phyloP scores from a whole-genome alignment of 35 echinoderm and acorn worm genomes.

The Apostichopus parvimensis region DNA sequence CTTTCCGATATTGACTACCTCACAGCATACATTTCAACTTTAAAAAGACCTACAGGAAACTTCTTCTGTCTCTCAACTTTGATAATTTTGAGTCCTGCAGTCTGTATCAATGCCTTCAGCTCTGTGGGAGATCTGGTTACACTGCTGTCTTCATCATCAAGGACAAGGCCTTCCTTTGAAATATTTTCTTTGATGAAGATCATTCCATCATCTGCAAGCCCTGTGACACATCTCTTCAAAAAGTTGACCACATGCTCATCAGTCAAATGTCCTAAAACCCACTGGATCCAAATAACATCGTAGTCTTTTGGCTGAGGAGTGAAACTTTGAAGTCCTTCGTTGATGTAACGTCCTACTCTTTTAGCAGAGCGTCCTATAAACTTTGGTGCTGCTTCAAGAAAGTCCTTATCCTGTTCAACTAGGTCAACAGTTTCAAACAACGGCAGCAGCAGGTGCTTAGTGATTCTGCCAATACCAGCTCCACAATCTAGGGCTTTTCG shows the following conservation, averaged over 20 bases:
- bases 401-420: conserved; percentile 82
- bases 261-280: conserved; percentile 89
- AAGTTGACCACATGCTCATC: conserved; percentile 88
- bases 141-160: conserved; percentile 96
- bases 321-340: conserved; percentile 81
- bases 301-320: conserved; percentile 71
- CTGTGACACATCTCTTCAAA: conserved; percentile 75
- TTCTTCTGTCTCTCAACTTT: conserved; percentile 78
- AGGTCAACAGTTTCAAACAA: conserved; percentile 85
- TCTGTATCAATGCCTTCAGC: conserved; percentile 68
- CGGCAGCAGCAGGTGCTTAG: conserved; percentile 84
- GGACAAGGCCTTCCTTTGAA: conserved; percentile 64
- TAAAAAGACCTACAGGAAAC: conserved; percentile 78
- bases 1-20: conserved; percentile 55
- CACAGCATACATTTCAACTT: conserved; percentile 86
- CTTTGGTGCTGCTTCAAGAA: conserved; percentile 70
- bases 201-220: conserved; percentile 73
- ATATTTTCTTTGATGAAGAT: conserved; percentile 95
- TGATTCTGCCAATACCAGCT: conserved; percentile 84
- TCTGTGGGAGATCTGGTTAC: conserved; percentile 76
- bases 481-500: conserved; percentile 89
- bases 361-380: conserved; percentile 59
- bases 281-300: conserved; percentile 96
- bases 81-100: conserved; percentile 67
- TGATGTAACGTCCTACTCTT: conserved; percentile 72